These are phyloP conservation scores for Chrysolina americana DNA, from an alignment of 2,888 invertebrate species.

Conservation along the genomic window DNA sequence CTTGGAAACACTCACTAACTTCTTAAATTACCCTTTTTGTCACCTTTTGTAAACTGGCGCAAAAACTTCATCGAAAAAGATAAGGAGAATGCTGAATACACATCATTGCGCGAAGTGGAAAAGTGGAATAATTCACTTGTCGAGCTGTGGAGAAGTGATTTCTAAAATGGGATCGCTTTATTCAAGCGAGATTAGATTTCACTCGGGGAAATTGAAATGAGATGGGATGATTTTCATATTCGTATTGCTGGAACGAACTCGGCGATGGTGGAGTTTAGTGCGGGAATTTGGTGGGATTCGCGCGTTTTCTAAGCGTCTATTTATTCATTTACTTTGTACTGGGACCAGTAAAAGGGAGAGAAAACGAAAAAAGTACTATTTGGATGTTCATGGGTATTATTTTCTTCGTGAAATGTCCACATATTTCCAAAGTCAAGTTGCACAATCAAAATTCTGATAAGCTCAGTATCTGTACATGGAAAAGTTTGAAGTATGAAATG, in stretches of 20 bases:
- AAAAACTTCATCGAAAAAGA: constrained; percentile 18
- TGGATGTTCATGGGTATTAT: too few species aligned
- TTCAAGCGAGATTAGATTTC: constrained; percentile 32
- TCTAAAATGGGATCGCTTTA: constrained; percentile 38
- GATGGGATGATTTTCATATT: constrained; percentile 21
- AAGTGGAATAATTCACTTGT: constrained; percentile 42
- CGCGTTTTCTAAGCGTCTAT: too few species aligned
- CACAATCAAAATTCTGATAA: too few species aligned
- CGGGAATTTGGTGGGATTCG: neutral
- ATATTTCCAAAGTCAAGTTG: too few species aligned
- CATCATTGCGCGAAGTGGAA: constrained; percentile 34
- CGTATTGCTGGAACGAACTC: neutral
- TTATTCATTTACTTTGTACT: too few species aligned
- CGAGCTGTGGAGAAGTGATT: constrained; percentile 39
- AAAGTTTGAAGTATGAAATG: too few species aligned
- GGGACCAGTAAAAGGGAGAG: too few species aligned
- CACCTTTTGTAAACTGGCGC: constrained; percentile 13
- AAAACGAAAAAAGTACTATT: too few species aligned
- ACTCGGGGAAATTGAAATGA: constrained; percentile 28
- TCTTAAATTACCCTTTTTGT: constrained; percentile 19
- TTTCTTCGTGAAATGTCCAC: too few species aligned
- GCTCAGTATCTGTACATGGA: too few species aligned
- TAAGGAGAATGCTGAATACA: constrained; percentile 35
- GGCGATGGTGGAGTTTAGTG: neutral
- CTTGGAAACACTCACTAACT: constrained; percentile 15